A percentile compares a stretch with the other conserved stretches of the same genome.
phyloP scores from a whole-genome alignment of 1,140 invertebrate genomes.

The Centruroides sculpturatus region DNA sequence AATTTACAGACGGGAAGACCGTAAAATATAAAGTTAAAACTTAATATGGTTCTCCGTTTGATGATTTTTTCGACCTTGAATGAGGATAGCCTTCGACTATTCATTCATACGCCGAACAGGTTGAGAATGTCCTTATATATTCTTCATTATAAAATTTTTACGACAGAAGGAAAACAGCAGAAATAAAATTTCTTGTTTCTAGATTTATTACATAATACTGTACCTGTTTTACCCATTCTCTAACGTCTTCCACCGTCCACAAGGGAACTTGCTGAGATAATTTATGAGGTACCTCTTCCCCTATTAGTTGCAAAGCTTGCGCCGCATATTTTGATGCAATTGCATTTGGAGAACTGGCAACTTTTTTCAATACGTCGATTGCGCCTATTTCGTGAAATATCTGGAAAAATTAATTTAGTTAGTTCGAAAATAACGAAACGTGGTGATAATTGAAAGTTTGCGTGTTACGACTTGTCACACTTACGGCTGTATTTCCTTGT shows the following conservation, averaged over 20 bases:
- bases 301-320: constrained; percentile 85
- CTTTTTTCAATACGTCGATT: constrained; percentile 86
- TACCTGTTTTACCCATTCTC: constrained; percentile 90
- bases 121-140: not conserved
- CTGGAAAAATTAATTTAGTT: constrained; percentile 13
- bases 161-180: not conserved
- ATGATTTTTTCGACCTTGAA: no score
- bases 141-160: not conserved
- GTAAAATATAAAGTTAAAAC: no score
- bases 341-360: constrained; percentile 94
- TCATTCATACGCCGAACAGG: not conserved
- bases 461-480: not conserved
- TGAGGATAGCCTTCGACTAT: not conserved
- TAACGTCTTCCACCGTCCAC: constrained; percentile 92
- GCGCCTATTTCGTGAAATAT: constrained; percentile 91
- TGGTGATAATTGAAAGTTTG: not conserved
- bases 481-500: constrained; percentile 73
- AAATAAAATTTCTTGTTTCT: no score
- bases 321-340: constrained; percentile 94
- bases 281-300: constrained; percentile 93
- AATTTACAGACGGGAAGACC: no score
- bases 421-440: no score
- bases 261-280: constrained; percentile 93
- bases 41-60: no score
- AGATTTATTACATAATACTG: no score